Base-by-base conservation (phyloP, 2,888 invertebrate genomes). In the Rhamnusium bicolor region DNA sequence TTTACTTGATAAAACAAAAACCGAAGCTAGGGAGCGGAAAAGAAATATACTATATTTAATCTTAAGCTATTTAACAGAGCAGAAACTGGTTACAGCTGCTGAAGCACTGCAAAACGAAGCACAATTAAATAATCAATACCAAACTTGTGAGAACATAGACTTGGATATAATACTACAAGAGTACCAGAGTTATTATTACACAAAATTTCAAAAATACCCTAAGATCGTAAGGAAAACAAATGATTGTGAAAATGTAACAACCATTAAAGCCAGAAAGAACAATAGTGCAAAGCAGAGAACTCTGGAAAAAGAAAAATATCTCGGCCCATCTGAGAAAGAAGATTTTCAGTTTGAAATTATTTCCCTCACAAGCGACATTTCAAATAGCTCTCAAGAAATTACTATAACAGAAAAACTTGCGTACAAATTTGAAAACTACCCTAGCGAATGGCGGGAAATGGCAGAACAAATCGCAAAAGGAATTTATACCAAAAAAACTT, bases 61-160 rank as follows among this genome's bases (percentile, higher is more conserved):
- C 76, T 89, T 90, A 56, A 90, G 91, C 10, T 95, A 92, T 89
- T 88, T 95, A 77, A 89, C 89, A 79, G 93, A 93, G 80, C 92
- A 93, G 82, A 93, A 94, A 54, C 91, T 90, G 70, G 87, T 88
- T 73, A 91, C 92, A 73, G 89, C 94, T 0, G 93, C 93, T 0
- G 92, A 93, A 65, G 85, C 89, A 8, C 89, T 98, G 72, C 89
- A 89, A 24, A 88, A 89, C 18, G 98, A 98, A 87, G 95, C 96
- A 0, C 92, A 92, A 51, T 89, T 97, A 8, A 90, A 93, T 0
- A 90, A 90, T 5, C 92, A 93, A 72, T 93, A 92, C 84, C 90
- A 92, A 83, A 90, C 97, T 46, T 98, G 98, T 87, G 98, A 98
- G 84, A 98, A 98, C 84, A 92, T 98, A 71, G 97, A 97, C 86